Base-by-base conservation (phyloP, 2,888 invertebrate species). In the Schrankia costaestrigalis region DNA sequence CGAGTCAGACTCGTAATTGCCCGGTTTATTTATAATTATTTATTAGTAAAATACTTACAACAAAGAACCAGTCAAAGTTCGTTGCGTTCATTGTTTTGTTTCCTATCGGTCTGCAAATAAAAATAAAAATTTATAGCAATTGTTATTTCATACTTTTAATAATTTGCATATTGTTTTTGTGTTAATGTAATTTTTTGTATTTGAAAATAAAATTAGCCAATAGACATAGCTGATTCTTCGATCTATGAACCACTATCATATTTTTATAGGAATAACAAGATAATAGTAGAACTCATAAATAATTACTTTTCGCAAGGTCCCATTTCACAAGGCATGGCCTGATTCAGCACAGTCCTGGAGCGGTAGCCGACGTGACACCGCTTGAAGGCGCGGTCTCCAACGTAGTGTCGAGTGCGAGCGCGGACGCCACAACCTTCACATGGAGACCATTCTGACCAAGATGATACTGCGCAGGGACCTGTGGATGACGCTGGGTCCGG, bases 371-470 rank as follows among this genome's bases (percentile, higher is more conserved):
- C 67, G 67, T 89, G 89, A 60, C 93, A 93, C 31, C 89, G 89
- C 61, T 93, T 93, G 41, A 85, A 89, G 0, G 92, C 93, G 27
- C 89, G 89, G 41, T 89, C 84, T 31, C 75, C 89, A 22, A 90
- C 71, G 73, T 93, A 95, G 53, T 90, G 90, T 0, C 96, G 84
- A 6, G 91, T 90, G 35, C 95, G 90, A 0, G 92, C 92, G 42
- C 93, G 91, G n/a, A 90, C 89, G 0, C 95, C 91, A 18, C 91
- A 92, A 3, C 93, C 93, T 41, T 71, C 77, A 71, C 96, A 96
- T 13, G 92, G 89, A 0, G 94, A 93, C 95, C 95, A 96, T 18
- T 89, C 89, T 1, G 92, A 90, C 95, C 95, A 96, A 10, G 89
- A 83, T 0, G 93, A 91, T 32, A 95, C 81, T 0, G 92, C 93